phyloP scores from a whole-genome alignment of 2,113 vertebrate genomes.

The Istiophorus platypterus region DNA sequence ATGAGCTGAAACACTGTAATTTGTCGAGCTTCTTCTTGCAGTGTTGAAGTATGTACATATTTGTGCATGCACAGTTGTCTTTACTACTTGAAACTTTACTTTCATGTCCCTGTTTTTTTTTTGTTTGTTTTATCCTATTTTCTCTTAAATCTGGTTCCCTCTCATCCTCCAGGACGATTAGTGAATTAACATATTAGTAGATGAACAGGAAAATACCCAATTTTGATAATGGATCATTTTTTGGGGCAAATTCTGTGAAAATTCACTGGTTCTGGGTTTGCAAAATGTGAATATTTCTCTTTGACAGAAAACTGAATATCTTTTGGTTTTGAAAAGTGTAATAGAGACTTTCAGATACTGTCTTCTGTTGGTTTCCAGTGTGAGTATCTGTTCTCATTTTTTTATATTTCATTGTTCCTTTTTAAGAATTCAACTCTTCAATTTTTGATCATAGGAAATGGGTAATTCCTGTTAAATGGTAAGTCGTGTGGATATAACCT shows the following conservation, averaged over 20 bases:
- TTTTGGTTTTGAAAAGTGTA: not conserved
- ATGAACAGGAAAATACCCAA: too few relatives aligned
- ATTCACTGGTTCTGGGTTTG: too few relatives aligned
- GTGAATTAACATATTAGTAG: too few relatives aligned
- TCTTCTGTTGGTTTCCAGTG: not conserved
- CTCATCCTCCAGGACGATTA: not conserved
- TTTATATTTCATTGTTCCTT: constrained; percentile 1
- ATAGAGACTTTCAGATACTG: not conserved
- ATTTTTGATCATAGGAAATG: constrained; percentile 40
- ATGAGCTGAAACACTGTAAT: not conserved
- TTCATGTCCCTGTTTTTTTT: too few relatives aligned
- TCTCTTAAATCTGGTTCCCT: not conserved
- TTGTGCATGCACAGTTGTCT: not conserved
- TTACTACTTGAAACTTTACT: too few relatives aligned
- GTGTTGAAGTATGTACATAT: not conserved
- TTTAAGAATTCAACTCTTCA: constrained; percentile 10
- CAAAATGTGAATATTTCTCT: too few relatives aligned
- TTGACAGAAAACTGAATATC: not conserved
- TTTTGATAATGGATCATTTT: too few relatives aligned
- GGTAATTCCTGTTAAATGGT: constrained; percentile 35
- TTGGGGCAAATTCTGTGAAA: too few relatives aligned
- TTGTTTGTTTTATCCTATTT: not conserved
- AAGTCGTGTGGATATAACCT: constrained; percentile 27
- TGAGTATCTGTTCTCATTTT: not conserved
- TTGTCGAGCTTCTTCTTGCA: not conserved